Percentiles rank a stretch among this genome's conserved stretches.
These are phyloP conservation scores for Lasioglossum oenotherae DNA, from an alignment of 2,888 invertebrate genomes.

Conservation along the genomic window DNA sequence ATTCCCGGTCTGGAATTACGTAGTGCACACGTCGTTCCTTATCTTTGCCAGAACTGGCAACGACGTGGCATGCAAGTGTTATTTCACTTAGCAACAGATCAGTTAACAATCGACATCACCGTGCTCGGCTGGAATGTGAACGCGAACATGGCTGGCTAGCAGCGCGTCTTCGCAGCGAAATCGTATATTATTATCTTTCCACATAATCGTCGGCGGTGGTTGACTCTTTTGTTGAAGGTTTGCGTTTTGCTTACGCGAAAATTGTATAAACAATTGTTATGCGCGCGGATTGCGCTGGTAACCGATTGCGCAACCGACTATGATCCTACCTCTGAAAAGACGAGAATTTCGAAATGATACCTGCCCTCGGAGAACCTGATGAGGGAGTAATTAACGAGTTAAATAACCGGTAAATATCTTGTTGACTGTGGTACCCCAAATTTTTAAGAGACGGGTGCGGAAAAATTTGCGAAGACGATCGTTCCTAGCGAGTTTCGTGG, in stretches of 20 bases:
- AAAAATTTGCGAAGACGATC: neutral
- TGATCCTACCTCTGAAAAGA: neutral
- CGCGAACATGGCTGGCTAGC: neutral
- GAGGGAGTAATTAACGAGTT: neutral
- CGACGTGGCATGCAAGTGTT: slow-evolving; percentile 18
- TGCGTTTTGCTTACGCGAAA: neutral
- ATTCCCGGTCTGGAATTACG: neutral
- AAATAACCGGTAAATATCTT: neutral
- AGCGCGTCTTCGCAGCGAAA: neutral
- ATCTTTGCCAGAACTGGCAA: slow-evolving; percentile 6
- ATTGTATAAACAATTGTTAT: neutral
- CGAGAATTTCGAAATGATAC: neutral
- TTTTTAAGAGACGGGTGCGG: neutral
- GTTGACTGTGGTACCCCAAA: rapidly evolving
- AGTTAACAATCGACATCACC: slow-evolving; percentile 9
- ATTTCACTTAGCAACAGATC: slow-evolving; percentile 12
- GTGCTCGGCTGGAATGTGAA: neutral
- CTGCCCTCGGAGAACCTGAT: neutral
- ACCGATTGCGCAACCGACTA: neutral
- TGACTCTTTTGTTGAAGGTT: neutral
- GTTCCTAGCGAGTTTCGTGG: neutral
- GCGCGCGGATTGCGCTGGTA: neutral
- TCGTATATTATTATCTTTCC: neutral
- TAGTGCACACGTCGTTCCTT: slow-evolving; percentile 13
- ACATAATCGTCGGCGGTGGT: neutral